phyloP scores from a whole-genome alignment of 2,888 invertebrate species.

The Spisula subtruncata region DNA sequence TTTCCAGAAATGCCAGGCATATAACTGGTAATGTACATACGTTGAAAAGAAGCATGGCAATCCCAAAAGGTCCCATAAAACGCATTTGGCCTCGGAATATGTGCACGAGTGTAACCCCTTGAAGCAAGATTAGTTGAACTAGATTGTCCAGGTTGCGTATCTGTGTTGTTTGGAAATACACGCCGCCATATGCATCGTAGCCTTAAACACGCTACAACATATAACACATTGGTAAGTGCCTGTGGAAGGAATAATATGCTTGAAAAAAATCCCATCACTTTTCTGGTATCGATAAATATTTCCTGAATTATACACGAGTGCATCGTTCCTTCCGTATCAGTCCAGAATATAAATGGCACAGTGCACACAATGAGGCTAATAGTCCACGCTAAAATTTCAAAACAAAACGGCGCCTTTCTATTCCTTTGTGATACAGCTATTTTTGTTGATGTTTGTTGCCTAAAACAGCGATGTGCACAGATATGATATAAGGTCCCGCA shows the following conservation, averaged over 20 bases:
- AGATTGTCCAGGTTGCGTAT: not conserved
- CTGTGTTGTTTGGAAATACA: not conserved
- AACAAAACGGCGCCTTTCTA: not conserved
- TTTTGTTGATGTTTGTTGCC: not conserved
- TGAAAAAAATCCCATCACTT: not conserved
- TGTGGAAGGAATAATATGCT: conserved; percentile 23
- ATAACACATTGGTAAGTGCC: conserved; percentile 17
- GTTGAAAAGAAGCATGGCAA: conserved; percentile 18
- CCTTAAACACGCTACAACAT: conserved; percentile 1
- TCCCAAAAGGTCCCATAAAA: conserved; percentile 26
- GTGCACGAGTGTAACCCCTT: not conserved
- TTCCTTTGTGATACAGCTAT: not conserved
- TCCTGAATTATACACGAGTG: not conserved
- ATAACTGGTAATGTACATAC: conserved; percentile 31
- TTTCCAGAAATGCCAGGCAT: not conserved
- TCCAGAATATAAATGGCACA: not conserved
- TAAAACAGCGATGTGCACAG: not conserved
- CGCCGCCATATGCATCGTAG: conserved; percentile 16
- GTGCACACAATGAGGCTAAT: not conserved
- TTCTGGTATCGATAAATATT: not conserved
- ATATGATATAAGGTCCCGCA: conserved; percentile 33
- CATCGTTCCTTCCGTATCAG: not conserved
- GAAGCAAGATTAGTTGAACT: not conserved
- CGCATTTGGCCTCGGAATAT: conserved; percentile 5
- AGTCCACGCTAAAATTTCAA: not conserved